A percentile compares a stretch with the other conserved stretches of the same genome.
Evolutionary conservation across 2,888 invertebrate genomes (phyloP).

Genomic region (Drosophila recens): DNA sequence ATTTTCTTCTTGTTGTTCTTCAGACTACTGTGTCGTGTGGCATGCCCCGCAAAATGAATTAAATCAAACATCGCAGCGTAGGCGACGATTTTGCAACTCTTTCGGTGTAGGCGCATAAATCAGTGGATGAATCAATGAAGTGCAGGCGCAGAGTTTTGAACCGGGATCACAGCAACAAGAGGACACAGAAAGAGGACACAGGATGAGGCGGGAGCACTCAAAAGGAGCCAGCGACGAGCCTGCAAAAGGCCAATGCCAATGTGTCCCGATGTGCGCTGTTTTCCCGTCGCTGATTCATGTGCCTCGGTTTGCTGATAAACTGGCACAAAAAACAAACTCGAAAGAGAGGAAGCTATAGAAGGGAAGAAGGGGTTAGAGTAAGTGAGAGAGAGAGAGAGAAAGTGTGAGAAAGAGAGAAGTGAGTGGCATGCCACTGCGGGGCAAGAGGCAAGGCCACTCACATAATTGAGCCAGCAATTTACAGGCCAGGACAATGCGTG

Average conservation of each 20-base stretch:
- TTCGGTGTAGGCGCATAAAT: constrained; percentile 63
- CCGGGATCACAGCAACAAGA: constrained; percentile 6
- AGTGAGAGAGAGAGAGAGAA: neutral
- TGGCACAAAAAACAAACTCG: constrained; percentile 36
- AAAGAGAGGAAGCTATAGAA: neutral
- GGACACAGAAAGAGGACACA: neutral
- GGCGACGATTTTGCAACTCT: constrained; percentile 46
- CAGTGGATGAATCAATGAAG: constrained; percentile 71
- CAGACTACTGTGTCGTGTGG: constrained; percentile 11
- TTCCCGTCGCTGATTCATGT: constrained; percentile 53
- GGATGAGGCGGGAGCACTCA: neutral
- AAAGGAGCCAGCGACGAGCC: constrained; percentile 22
- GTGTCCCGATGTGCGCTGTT: constrained; percentile 16
- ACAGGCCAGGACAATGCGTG: constrained; percentile 55
- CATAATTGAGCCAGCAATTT: constrained; percentile 70
- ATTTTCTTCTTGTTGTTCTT: too few species aligned
- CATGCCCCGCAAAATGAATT: constrained; percentile 38
- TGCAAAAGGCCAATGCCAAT: constrained; percentile 38
- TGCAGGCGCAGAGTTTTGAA: constrained; percentile 51
- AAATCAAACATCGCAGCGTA: constrained; percentile 46
- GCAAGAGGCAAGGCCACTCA: constrained; percentile 29
- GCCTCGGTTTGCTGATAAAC: constrained; percentile 43
- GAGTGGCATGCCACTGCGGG: neutral
- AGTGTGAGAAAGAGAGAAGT: too few species aligned
- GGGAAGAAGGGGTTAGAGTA: neutral